Evolutionary conservation across 2,797 vertebrate species (phyloP), one percentile per base, ranked within the genome.

Genomic region (Rhincodon typus): DNA sequence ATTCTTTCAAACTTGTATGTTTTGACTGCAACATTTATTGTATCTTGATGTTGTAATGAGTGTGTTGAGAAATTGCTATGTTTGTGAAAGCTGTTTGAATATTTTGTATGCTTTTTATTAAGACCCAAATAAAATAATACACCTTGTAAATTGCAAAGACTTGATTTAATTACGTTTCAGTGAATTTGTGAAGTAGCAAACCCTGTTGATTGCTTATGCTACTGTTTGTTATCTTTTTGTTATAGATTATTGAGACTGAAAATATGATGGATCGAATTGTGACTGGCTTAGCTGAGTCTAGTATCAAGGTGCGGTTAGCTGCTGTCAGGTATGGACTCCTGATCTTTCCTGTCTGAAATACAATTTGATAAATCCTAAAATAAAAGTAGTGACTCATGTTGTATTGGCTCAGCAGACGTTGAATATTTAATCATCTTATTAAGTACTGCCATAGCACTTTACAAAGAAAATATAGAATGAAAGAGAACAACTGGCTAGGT

Each of bases 201-300:
- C 69, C 46, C 38, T 74, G 67, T 94, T 94, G 69, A 13, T 94
- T 94, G 70, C 97, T 97, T 96, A 94, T 96, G 95, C 96, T 96
- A 96, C 96, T 93, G 96, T 96, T 96, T 93, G 96, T 96, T 96
- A 95, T 94, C 96, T 96, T 95, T 96, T 97, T 96, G 96, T 94
- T 97, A 53, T 96, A 99, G 99, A 99, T 99, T 97, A 99, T 99
- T 96, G 99, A 99, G 97, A 99, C 99, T 0, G 99, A 99, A 97
- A 99, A 99, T 97, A 99, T 99, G 99, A 99, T 99, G 99, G 99
- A 99, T 97, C 98, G 99, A 96, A 99, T 99, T 96, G 99, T 99
- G 96, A 99, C 98, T 96, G 99, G 99, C 97, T 98, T 99, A 96
- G 99, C 99, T 96, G 99, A 99, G 96, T 99, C 99, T 96, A 99